phyloP scores from a whole-genome alignment of 2,888 invertebrate species.

The Argyra leucocephala region DNA sequence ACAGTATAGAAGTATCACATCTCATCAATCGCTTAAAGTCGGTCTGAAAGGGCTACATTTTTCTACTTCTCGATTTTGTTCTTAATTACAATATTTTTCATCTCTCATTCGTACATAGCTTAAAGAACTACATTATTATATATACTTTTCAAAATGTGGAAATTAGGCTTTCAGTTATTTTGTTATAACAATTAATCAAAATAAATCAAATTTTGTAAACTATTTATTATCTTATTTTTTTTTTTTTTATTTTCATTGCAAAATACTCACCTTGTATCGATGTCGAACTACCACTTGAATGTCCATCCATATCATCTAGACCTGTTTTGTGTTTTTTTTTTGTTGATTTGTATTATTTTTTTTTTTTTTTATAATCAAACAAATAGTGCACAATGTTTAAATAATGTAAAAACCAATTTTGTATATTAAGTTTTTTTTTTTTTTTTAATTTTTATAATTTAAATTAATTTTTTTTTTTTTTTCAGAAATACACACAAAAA shows the following conservation, averaged over 20 bases:
- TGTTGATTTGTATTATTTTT: background rate
- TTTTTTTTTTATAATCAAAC: background rate
- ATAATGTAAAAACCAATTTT: background rate
- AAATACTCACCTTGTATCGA: slow-evolving; percentile 54
- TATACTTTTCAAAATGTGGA: too few species aligned
- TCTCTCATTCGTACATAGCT: too few species aligned
- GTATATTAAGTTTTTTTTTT: background rate
- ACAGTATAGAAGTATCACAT: too few species aligned
- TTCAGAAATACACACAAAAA: background rate
- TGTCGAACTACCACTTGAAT: slow-evolving; percentile 59
- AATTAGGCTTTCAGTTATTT: background rate
- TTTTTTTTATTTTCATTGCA: slow-evolving; percentile 1
- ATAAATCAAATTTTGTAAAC: background rate
- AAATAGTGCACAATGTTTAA: background rate
- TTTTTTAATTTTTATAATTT: background rate
- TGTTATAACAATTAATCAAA: too few species aligned
- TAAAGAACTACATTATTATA: too few species aligned
- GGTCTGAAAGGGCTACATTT: too few species aligned
- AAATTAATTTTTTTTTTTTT: background rate
- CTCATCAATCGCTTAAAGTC: too few species aligned
- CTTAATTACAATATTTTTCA: too few species aligned
- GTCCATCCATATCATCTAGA: slow-evolving; percentile 56
- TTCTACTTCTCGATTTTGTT: too few species aligned
- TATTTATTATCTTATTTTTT: background rate
- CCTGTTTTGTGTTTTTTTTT: slow-evolving; percentile 20